Base-by-base conservation (phyloP, 2,888 invertebrate genomes). In the Lithophane ornitopus region DNA sequence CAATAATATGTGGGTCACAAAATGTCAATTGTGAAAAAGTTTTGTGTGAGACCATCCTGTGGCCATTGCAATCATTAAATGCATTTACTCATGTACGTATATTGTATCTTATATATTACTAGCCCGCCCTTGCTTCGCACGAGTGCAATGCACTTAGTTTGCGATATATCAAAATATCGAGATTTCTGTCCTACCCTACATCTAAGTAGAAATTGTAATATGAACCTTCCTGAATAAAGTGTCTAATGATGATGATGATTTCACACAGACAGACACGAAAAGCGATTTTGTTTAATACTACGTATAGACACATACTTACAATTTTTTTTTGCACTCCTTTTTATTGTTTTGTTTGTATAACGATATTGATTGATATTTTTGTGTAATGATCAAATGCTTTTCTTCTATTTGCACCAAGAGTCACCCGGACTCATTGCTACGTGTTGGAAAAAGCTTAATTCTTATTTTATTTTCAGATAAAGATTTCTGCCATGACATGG, bases 11-110 rank as follows among this genome's bases (percentile, higher is more conserved):
- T 76, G 85, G 89, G 79, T 79, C 82, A 1, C 74, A 88, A 34
- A 77, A 75, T 58, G 77, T 62, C 12, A 8, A 34, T 0, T 85
- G 80, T 68, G 49, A 78, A 39, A 74, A 87, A 19, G 82, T 81
- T 54, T 70, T 92, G 63, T 74, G 73, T 34, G 83, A 87, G 59
- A 80, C 93, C 34, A 71, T 96, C 14, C 28, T 92, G 14, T 95
- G 95, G 94, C 96, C 96, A 3, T 84, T 96, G 44, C 86, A 91
- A 70, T 69, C 86, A 28, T 70, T 91, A 52, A 74, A 88, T 12
- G 44, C 68, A 12, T 90, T 93, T 80, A 85, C 76, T 41, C 84
- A 93, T 77, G 95, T 94, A 91, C 79, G 93, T 92, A 85, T 63
- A 39, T n/a, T 44, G 41, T 41, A 28, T 54, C 6, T 56, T 39